Percentiles rank a stretch among this genome's conserved stretches.
phyloP scores from a whole-genome alignment of 2,888 invertebrate genomes.

The Synanthedon formicaeformis region DNA sequence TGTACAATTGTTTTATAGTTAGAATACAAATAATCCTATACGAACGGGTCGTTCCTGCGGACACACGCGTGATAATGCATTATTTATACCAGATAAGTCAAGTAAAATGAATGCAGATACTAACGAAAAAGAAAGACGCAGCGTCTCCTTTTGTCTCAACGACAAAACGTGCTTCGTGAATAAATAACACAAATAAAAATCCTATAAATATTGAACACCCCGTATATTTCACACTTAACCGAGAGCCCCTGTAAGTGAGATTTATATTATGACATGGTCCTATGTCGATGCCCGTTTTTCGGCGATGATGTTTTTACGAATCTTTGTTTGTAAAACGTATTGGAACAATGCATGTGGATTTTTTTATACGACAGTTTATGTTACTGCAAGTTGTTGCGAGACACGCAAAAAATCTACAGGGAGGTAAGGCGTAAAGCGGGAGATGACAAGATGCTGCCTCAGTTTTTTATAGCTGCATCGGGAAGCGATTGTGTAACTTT shows the following conservation, averaged over 20 bases:
- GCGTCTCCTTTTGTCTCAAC: conserved; percentile 46
- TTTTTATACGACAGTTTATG: conserved; percentile 17
- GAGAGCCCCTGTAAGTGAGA: conserved; percentile 46
- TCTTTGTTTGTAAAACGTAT: conserved; percentile 59
- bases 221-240: conserved; percentile 66
- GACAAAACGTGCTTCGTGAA: conserved; percentile 57
- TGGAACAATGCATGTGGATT: conserved; percentile 36
- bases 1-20: too few species aligned
- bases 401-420: conserved; percentile 20
- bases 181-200: conserved; percentile 67
- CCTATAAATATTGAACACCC: conserved; percentile 63
- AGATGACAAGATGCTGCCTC: conserved; percentile 19
- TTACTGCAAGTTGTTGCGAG: conserved; percentile 11
- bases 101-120: conserved; percentile 64
- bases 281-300: conserved; percentile 43
- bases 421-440: conserved; percentile 7
- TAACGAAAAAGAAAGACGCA: conserved; percentile 57
- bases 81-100: conserved; percentile 64
- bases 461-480: conserved; percentile 12
- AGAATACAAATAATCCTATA: conserved; percentile 38
- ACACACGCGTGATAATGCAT: conserved; percentile 61
- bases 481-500: conserved; percentile 15
- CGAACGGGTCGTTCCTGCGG: conserved; percentile 30
- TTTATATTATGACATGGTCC: conserved; percentile 43
- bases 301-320: conserved; percentile 43